Evolutionary conservation across 1,140 invertebrate genomes (phyloP).

Genomic region (Hyposmocoma kahamanoa): DNA sequence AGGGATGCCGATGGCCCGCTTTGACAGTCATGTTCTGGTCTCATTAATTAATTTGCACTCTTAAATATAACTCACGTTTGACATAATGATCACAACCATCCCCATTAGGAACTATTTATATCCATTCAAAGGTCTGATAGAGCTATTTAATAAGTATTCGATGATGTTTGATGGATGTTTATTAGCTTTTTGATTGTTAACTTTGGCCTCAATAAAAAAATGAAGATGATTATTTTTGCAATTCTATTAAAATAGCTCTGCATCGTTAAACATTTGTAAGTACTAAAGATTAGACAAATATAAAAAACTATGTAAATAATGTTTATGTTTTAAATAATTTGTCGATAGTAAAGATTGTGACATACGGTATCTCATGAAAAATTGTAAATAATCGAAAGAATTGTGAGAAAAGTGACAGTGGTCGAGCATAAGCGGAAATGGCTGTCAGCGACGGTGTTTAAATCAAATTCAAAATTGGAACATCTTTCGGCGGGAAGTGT

Average conservation of each 20-base stretch:
- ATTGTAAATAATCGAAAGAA: background rate
- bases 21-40: slow-evolving; percentile 35
- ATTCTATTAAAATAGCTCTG: too few relatives aligned
- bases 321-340: background rate
- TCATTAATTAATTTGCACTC: slow-evolving; percentile 38
- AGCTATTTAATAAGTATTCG: too few relatives aligned
- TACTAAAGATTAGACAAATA: too few relatives aligned
- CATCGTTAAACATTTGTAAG: too few relatives aligned
- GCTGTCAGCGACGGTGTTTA: slow-evolving; percentile 55
- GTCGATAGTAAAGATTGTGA: background rate
- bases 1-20: slow-evolving; percentile 21
- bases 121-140: too few relatives aligned
- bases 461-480: slow-evolving; percentile 69
- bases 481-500: slow-evolving; percentile 61
- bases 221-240: too few relatives aligned
- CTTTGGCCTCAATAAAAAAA: too few relatives aligned
- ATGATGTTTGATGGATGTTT: too few relatives aligned
- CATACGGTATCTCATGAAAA: background rate
- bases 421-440: slow-evolving; percentile 54
- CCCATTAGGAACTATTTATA: too few relatives aligned
- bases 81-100: too few relatives aligned
- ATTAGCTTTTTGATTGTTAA: too few relatives aligned
- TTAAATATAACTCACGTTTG: background rate
- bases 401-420: slow-evolving; percentile 33
- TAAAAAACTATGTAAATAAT: too few relatives aligned